Percentiles rank a stretch among this genome's conserved stretches.
phyloP scores from a whole-genome alignment of 2,888 invertebrate species.

The Melieria crassipennis region DNA sequence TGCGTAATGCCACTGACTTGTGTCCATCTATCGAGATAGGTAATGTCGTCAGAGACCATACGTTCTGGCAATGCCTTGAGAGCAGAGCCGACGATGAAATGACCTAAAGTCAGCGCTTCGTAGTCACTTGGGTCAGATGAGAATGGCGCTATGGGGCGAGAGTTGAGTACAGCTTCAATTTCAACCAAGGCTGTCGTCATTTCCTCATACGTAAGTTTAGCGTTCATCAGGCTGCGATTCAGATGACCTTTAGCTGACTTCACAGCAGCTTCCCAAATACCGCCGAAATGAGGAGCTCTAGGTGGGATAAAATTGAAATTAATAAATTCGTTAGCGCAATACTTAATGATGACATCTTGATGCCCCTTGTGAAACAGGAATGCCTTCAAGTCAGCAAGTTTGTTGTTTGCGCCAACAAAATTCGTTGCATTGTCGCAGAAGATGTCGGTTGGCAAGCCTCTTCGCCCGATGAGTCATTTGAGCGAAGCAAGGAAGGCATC shows the following conservation, averaged over 20 bases:
- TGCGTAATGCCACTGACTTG: conserved; percentile 29
- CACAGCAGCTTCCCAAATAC: conserved; percentile 20
- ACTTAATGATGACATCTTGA: conserved; percentile 14
- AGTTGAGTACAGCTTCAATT: conserved; percentile 38
- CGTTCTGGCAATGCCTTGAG: conserved; percentile 28
- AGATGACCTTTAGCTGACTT: conserved; percentile 26
- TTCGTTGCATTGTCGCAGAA: conserved; percentile 35
- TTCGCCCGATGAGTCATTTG: conserved; percentile 31
- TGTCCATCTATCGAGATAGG: conserved; percentile 15
- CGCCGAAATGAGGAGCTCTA: conserved; percentile 30
- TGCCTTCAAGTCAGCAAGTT: conserved; percentile 26
- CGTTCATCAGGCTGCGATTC: conserved; percentile 15
- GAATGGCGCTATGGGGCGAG: conserved; percentile 32
- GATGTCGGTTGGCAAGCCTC: conserved; percentile 18
- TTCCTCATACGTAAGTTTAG: conserved; percentile 35
- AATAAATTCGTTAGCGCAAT: conserved; percentile 26
- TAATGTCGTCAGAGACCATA: conserved; percentile 1
- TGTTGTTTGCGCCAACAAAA: conserved; percentile 28
- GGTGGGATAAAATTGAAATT: conserved; percentile 32
- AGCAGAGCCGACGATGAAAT: conserved; percentile 30
- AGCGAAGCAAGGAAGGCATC: conserved; percentile 33
- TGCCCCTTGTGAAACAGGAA: conserved; percentile 14
- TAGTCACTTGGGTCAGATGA: conserved; percentile 32
- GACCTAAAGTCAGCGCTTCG: conserved; percentile 32
- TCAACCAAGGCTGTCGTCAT: conserved; percentile 32